Evolutionary conservation across 2,797 vertebrate genomes (phyloP), one percentile per base, ranked within the genome.

Genomic region (Pangasius sanitwongsei): DNA sequence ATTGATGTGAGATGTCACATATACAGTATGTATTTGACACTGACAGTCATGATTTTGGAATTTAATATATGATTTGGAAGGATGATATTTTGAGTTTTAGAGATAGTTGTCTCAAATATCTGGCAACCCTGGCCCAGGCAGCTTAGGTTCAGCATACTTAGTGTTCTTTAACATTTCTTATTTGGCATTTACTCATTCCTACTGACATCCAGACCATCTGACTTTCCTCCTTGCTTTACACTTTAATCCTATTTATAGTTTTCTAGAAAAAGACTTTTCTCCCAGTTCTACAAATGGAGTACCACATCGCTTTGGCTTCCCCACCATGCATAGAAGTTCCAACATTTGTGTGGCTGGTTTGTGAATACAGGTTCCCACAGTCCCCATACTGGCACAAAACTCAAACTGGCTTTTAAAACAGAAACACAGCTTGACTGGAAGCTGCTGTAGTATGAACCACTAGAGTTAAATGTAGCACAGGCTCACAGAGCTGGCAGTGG

Each of bases 401-500:
- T n/a, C 23, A 57, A 89, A 84, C 77, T 80, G 84, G 72, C 44
- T 75, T 89, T 89, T 91, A 78, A 85, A 91, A 87, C 81, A 84
- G 72, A 89, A 87, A 87, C 81, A 48, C 85, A 65, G 87, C 61
- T 69, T 89, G 86, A 89, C 82, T 80, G 87, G 72, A 61, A 87
- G 90, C 87, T 89, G 87, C 81, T 63, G 69, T 77, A 86, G 48
- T 57, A 65, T 65, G 61, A 81, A 80, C 41, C 74, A 55, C 86
- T 70, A 28, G 77, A 41, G 50, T 82, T 81, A 80, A 87, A 81
- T 82, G 77, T 67, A 87, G 77, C 77, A 69, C 80, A 82, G 59
- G 74, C 53, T 85, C 16, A 67, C 75, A 37, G 25, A 86, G 61
- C 53, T 87, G 87, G 5, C 57, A 86, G 77, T 87, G 86, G 83